A percentile compares a stretch with the other conserved stretches of the same genome.
Evolutionary conservation across 2,797 vertebrate genomes (phyloP).

Genomic region (Okamejei kenojei): DNA sequence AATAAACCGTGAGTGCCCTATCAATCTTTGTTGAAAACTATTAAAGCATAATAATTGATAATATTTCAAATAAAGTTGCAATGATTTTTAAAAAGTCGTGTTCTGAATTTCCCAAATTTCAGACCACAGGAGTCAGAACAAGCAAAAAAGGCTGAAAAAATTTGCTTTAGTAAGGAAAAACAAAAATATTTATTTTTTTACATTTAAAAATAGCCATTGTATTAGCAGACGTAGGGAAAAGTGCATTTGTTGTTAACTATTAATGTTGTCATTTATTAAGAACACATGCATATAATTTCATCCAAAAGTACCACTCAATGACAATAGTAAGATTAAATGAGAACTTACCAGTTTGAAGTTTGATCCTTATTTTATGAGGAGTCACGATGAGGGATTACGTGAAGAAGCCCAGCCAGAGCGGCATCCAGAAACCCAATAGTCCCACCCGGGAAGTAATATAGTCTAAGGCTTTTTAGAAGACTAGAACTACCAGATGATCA

Average conservation of each 20-base stretch:
- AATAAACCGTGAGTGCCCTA: not conserved
- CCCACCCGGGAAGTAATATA: no score
- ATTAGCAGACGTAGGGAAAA: not conserved
- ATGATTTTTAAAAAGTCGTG: not conserved
- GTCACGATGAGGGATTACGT: no score
- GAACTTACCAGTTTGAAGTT: no score
- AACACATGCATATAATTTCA: not conserved
- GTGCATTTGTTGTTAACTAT: not conserved
- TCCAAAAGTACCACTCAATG: not conserved
- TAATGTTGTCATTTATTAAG: no score
- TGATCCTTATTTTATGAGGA: no score
- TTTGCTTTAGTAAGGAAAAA: not conserved
- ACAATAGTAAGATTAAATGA: no score
- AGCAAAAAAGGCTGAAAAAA: not conserved
- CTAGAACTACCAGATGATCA: no score
- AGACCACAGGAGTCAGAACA: not conserved
- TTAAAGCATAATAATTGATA: not conserved
- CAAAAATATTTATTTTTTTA: not conserved
- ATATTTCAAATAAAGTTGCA: not conserved
- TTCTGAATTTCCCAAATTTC: not conserved
- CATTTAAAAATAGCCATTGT: not conserved
- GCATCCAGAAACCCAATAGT: no score
- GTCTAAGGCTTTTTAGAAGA: no score
- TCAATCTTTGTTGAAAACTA: not conserved
- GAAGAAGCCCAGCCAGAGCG: no score